Base-by-base conservation (phyloP, 2,113 vertebrate genomes). In the Phasianus colchicus region DNA sequence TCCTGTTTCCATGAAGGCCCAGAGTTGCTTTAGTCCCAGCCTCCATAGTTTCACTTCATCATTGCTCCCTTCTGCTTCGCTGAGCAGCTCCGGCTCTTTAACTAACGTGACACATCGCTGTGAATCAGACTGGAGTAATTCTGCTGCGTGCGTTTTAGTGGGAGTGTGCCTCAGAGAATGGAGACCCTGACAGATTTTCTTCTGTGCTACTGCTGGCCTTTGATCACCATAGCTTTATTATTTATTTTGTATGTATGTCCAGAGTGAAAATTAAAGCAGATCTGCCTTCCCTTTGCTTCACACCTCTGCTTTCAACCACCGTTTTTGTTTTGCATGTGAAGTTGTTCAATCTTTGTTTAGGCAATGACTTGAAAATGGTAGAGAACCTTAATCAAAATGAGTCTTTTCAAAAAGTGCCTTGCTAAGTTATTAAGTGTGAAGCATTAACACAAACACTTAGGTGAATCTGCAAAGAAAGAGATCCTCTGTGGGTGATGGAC, bases 371-470 rank as follows among this genome's bases (percentile, higher is more conserved):
- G 29, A 10, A 72, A 76, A 36, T 66, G 32, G 9, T 40, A 54
- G 34, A 48, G n/a, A 86, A 74, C 7, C 3, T 69, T 15, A 76
- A 77, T 70, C 45, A 73, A 7, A 52, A 20, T n/a, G 20, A 70
- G 76, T 57, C 15, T 73, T 27, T 61, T 76, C 76, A 29, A 25
- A 61, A 58, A 77, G 24, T 20, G 5, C 61, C 40, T n/a, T 82
- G 67, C 58, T 84, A 20, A 0, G 0, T 3, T n/a, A 63, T 65
- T 47, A 9, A 15, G 5, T 30, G n/a, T 3, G 32, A 86, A 90
- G 38, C 21, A 17, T 64, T 65, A 69, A 65, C 43, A 19, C 7
- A 20, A 73, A 50, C 15, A 14, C 50, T 36, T 3, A 54, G 27
- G 21, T 66, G 30, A 88, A 66, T 38, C 54, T 91, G 30, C 55